Conservation (phyloP, 2,113 vertebrate species). For the Microcebus ravelobensis region DNA sequence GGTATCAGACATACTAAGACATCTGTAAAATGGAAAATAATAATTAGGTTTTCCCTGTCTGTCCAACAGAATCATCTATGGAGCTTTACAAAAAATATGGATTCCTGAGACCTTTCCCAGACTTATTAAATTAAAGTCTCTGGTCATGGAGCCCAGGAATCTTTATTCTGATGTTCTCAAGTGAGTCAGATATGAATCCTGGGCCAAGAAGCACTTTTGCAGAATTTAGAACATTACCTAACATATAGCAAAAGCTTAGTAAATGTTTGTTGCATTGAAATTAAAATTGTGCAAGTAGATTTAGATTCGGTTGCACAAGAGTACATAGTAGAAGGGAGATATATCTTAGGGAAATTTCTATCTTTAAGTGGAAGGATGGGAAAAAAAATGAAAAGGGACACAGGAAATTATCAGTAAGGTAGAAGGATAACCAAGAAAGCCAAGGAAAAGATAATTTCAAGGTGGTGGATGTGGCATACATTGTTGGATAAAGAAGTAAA, state of each 20-base stretch:
- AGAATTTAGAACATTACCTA: neutral
- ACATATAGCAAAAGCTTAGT: neutral
- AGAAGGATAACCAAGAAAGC: neutral
- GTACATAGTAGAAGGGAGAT: neutral
- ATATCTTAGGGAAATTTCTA: neutral
- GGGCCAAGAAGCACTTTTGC: neutral
- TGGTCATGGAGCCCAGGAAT: neutral
- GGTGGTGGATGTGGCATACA: neutral
- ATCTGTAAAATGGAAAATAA: neutral
- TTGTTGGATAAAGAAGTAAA: neutral
- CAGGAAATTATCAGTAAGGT: neutral
- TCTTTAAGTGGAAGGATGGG: neutral
- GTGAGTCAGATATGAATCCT: neutral
- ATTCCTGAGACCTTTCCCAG: neutral
- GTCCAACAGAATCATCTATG: neutral
- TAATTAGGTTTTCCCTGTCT: neutral
- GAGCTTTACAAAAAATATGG: neutral
- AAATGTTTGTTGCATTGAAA: neutral
- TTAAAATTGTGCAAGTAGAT: neutral
- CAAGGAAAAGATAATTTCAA: neutral
- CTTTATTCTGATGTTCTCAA: neutral
- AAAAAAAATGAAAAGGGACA: neutral
- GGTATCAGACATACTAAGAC: neutral
- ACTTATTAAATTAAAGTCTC: neutral
- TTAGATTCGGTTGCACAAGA: neutral